Base-by-base conservation (phyloP, 2,888 invertebrate genomes). In the Antitype chi region DNA sequence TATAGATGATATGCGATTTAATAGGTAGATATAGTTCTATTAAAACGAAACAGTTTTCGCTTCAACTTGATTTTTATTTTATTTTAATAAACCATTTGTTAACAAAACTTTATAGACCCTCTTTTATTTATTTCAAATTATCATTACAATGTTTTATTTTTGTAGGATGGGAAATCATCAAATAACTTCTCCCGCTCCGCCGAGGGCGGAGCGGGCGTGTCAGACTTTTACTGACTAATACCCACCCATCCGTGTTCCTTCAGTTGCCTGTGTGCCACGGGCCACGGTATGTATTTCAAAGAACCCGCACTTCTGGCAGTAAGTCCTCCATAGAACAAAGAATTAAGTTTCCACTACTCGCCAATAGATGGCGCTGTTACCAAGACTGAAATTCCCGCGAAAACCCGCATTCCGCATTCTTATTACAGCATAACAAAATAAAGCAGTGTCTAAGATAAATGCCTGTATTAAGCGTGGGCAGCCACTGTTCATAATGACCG, bases 401-500 rank as follows among this genome's bases (percentile, higher is more conserved):
- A 74, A 71, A 43, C n/a, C 67, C 60, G 49, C 62, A 70, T 72
- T 72, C 57, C 62, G 64, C 62, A 68, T 67, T 78, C 53, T 2
- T 81, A 69, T 25, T 53, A 67, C 28, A 59, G 62, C 32, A 47
- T 64, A 67, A 62, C 69, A 70, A 81, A 85, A 76, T 76, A 60
- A 74, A 78, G 57, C 67, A 72, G 63, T 67, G 70, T 70, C 64
- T 70, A 66, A 74, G 80, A 86, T 81, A 72, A 84, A 76, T 84
- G 75, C 64, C 81, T 68, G 70, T 78, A 80, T 78, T 77, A 74
- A 77, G 77, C 78, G 82, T 80, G 82, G 80, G 84, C 11, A 70
- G 78, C 73, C 73, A 86, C 76, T 78, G 80, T 78, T 67, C 63
- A 74, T 87, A 81, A 85, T 85, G 87, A 84, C 85, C 69, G 52